A percentile compares a stretch with the other conserved stretches of the same genome.
Conservation (phyloP, 2,888 invertebrate genomes). For the Drosophila helvetica region DNA sequence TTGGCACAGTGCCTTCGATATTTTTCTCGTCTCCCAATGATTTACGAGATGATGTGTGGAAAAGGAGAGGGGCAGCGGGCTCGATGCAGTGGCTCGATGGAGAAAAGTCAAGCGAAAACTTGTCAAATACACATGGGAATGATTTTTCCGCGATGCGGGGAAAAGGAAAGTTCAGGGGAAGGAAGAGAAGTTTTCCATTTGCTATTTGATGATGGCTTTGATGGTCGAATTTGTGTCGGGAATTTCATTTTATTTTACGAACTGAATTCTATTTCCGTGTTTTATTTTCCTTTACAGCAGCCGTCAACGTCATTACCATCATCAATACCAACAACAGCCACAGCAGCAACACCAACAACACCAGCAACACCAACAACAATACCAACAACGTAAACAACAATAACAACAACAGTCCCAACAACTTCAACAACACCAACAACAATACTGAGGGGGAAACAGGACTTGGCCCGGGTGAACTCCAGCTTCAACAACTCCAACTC, state of each 20-base stretch:
- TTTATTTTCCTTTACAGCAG: conserved; percentile 39
- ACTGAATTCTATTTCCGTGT: neutral
- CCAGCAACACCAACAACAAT: conserved; percentile 30
- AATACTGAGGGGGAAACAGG: conserved; percentile 28
- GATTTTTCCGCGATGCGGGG: neutral
- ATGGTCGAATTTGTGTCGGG: conserved; percentile 7
- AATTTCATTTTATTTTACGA: neutral
- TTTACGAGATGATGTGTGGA: conserved; percentile 54
- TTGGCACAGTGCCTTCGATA: conserved; percentile 56
- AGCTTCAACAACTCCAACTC: neutral
- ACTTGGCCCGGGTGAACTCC: conserved; percentile 9
- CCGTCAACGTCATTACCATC: conserved; percentile 58
- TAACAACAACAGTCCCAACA: conserved; percentile 26
- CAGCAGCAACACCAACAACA: conserved; percentile 18
- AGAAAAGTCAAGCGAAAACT: conserved; percentile 46
- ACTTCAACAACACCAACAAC: conserved; percentile 20
- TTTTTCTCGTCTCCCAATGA: conserved; percentile 48
- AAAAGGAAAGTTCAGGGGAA: too few relatives aligned
- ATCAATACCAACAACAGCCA: conserved; percentile 35
- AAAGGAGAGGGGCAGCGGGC: neutral
- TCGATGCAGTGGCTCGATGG: neutral
- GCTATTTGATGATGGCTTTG: conserved; percentile 9
- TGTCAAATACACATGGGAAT: conserved; percentile 39
- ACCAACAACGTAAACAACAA: conserved; percentile 25
- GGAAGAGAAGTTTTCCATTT: neutral